Evolutionary conservation across 2,797 vertebrate genomes (phyloP).

Genomic region (Lepilemur septentrionalis): DNA sequence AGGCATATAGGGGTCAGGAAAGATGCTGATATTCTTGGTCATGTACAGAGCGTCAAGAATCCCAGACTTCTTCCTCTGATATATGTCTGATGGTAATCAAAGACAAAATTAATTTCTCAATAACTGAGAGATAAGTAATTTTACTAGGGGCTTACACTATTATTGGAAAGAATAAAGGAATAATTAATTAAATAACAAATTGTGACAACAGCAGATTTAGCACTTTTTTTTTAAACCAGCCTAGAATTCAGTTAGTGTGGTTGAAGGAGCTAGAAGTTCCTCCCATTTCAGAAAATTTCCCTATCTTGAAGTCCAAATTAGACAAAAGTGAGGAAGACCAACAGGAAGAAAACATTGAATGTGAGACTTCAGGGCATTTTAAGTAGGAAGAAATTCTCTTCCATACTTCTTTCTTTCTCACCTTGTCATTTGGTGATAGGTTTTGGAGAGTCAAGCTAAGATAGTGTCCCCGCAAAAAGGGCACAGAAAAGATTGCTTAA

Average conservation of each 20-base stretch:
- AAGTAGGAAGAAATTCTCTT: background rate
- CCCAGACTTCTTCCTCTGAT: background rate
- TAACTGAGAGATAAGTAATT: background rate
- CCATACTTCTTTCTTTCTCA: background rate
- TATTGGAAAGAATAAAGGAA: background rate
- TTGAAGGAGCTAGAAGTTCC: background rate
- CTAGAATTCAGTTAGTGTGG: background rate
- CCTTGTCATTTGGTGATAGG: background rate
- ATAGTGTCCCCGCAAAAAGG: background rate
- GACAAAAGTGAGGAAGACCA: background rate
- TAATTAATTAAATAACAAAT: background rate
- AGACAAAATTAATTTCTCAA: constrained; percentile 11
- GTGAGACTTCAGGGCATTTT: background rate
- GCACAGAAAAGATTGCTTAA: background rate
- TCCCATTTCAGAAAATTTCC: background rate
- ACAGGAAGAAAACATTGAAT: background rate
- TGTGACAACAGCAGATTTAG: background rate
- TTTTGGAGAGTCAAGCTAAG: background rate
- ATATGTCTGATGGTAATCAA: constrained; percentile 12
- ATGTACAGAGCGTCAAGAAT: background rate
- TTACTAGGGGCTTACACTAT: background rate
- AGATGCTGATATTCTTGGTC: background rate
- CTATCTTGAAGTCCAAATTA: background rate
- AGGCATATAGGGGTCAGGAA: background rate
- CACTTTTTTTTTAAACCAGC: background rate